Percentiles rank a stretch among this genome's conserved stretches.
phyloP scores from a whole-genome alignment of 1,140 invertebrate genomes.

The Solenopsis invicta region DNA sequence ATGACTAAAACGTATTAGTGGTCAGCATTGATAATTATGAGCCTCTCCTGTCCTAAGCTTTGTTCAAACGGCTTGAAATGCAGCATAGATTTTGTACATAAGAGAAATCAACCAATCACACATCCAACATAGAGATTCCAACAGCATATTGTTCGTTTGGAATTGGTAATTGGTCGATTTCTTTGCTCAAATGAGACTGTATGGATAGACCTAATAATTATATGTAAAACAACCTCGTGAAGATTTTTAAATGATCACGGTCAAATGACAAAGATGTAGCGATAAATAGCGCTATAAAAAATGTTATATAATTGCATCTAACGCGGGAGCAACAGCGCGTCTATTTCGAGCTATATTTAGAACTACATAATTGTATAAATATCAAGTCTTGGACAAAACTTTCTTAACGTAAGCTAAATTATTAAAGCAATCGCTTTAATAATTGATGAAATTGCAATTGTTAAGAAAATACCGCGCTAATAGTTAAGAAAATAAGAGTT shows the following conservation, averaged over 20 bases:
- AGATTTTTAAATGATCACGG: not conserved
- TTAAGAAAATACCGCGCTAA: not conserved
- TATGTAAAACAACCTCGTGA: not conserved
- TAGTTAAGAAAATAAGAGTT: not conserved
- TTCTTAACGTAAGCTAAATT: not conserved
- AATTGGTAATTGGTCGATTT: not conserved
- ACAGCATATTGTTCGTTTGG: not conserved
- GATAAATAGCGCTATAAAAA: not conserved
- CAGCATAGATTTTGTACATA: not conserved
- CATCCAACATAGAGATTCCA: not conserved
- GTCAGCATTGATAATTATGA: not conserved
- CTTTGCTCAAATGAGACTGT: not conserved
- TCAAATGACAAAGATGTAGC: slow-evolving; percentile 3
- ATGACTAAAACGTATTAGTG: not conserved
- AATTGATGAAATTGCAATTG: not conserved
- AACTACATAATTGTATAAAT: not conserved
- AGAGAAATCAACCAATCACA: not conserved
- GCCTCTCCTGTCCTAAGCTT: not conserved
- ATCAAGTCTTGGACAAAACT: not conserved
- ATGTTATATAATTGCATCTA: not conserved
- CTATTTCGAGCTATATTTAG: not conserved
- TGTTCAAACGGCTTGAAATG: not conserved
- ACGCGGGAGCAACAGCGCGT: not conserved
- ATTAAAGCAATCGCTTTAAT: not conserved
- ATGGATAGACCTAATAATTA: not conserved